Base-by-base conservation (phyloP, 2,888 invertebrate species). In the Linnaemya vulpina region DNA sequence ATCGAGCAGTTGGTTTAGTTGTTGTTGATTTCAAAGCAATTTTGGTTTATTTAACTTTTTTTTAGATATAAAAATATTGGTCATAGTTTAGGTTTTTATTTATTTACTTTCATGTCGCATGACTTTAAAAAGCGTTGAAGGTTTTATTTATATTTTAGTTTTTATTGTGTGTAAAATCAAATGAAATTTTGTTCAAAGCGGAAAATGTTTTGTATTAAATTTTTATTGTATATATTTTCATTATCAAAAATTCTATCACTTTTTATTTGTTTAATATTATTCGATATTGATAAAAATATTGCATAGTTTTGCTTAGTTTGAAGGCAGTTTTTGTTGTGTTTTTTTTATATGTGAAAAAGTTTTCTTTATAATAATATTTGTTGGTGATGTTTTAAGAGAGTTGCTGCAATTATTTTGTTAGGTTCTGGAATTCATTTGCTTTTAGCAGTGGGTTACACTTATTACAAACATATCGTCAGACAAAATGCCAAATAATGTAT, bases 321-420 rank as follows among this genome's bases (percentile, higher is more conserved):
- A 86, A 80, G 79, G 86, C 79, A 80, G 86, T 76, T 82, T 78
- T 75, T 58, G 46, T 75, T 35, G 55, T 65, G 20, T 49, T 53
- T 84, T 58, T 84, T 58, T 30, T 30, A 30, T 30, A 30, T 30
- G 5, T 30, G 30, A 30, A 30, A 30, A 2, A 30, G 5, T 30
- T 3, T 30, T 30, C 30, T 30, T 5, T 30, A 30, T 30, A 30
- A 30, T 30, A 30, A 30, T 30, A 30, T 30, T 30, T 49, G n/a
- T 49, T 49, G 17, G 13, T 40, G 40, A 11, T 49, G 49, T 7
- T 49, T 49, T 49, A n/a, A n/a, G n/a, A 17, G n/a, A n/a, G 40
- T n/a, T 49, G 49, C 17, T 49, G 11, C 11, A 49, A 49, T 7
- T 17, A 17, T 49, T 49, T 49, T n/a, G 4, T 17, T 49, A 11